Percentiles rank a stretch among this genome's conserved stretches.
Evolutionary conservation across 2,113 vertebrate species (phyloP).

Genomic region (Willisornis vidua): DNA sequence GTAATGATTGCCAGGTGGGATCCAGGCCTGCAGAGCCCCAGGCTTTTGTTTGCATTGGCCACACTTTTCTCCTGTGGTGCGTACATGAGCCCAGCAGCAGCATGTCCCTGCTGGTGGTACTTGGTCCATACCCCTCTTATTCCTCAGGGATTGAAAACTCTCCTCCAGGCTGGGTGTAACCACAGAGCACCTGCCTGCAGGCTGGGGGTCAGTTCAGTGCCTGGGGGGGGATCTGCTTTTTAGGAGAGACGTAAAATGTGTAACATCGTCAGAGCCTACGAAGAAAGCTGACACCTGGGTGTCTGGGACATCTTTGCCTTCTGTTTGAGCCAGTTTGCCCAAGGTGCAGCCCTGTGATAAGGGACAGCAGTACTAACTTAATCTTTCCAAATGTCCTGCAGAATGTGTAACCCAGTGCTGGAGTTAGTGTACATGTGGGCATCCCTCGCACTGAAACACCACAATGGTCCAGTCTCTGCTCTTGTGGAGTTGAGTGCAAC

Average conservation of each 20-base stretch:
- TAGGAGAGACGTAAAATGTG: neutral
- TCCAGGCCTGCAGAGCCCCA: neutral
- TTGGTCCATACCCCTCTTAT: rapidly evolving
- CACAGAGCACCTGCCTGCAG: rapidly evolving
- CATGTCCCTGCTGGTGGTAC: neutral
- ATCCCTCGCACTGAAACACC: rapidly evolving
- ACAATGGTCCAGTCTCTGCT: neutral
- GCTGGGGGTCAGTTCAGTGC: rapidly evolving
- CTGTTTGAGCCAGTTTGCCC: neutral
- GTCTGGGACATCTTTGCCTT: neutral
- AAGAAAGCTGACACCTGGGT: rapidly evolving
- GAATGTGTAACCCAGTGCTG: neutral
- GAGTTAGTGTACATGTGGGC: rapidly evolving
- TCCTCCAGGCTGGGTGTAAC: rapidly evolving
- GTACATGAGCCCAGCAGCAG: neutral
- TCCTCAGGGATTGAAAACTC: neutral
- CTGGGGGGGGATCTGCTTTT: neutral
- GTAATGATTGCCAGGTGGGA: neutral
- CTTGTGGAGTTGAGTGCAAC: neutral
- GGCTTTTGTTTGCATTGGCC: neutral
- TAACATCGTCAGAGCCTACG: neutral
- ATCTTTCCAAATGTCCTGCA: neutral
- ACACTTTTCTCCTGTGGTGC: rapidly evolving
- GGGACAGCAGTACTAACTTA: neutral
- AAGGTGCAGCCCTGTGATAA: neutral